Evolutionary conservation across 2,888 invertebrate genomes (phyloP), one percentile per base, ranked within the genome.

Genomic region (Megalurothrips usitatus): DNA sequence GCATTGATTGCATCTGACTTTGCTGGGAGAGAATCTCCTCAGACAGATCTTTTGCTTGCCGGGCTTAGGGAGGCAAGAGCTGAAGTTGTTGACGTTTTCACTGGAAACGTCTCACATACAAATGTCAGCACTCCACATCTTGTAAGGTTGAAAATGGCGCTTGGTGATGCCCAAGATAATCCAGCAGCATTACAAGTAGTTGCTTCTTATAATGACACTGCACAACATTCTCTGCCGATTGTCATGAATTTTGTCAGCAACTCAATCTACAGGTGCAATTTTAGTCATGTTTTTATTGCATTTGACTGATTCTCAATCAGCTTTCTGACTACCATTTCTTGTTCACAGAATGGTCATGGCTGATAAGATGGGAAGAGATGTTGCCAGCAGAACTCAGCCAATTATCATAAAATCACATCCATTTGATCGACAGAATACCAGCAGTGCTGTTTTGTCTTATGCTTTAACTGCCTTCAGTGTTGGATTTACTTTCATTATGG

Each of bases 401-500:
- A 93, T 93, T 80, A 90, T 91, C 85, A 91, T 93, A 43, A 87
- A 89, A 82, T 89, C 92, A 0, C 92, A 92, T 85, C 94, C 94
- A 0, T 92, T 93, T 85, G 93, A 93, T 84, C 68, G 68, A 9
- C 68, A 75, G 23, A 92, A 92, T 86, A 93, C 93, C 0, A 91
- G 92, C 1, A 92, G 94, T 80, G 90, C 92, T 2, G 68, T 75
- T 12, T 26, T 75, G 68, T 75, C 68, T 26, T 75, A 75, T 75
- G 68, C 68, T 26, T 26, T 75, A 26, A 92, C 94, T n/a, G 91
- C 93, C 3, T 89, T 94, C 3, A 91, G 94, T 83, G 91, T 96
- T 85, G 95, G 94, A 79, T 92, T 95, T 91, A 93, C 94, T 82
- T 94, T 95, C 85, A 92, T 94, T 0, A 87, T 94, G 81, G 91